These are phyloP conservation scores for human (Homo sapiens) DNA, from an alignment of 2,113 vertebrate species.

Conservation along the genomic window DNA sequence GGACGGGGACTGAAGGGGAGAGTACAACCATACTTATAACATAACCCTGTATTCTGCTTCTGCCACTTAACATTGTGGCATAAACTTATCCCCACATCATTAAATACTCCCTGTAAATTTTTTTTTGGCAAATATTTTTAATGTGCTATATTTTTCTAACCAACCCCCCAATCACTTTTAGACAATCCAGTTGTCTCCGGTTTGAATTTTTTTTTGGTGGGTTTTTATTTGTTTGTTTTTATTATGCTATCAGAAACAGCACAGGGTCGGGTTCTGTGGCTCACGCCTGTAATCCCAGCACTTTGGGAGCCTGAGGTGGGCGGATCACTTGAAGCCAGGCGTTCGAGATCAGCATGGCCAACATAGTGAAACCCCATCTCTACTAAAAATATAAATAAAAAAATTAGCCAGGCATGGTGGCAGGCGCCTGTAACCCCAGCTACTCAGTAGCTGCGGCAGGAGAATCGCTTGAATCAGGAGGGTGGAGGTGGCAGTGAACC, in stretches of 20 bases:
- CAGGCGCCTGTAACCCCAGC: too few relatives aligned
- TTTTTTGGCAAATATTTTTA: background rate
- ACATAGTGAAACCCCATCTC: too few relatives aligned
- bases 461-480: too few relatives aligned
- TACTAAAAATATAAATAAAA: too few relatives aligned
- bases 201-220: background rate
- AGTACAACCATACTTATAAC: background rate
- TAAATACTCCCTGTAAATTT: background rate
- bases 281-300: too few relatives aligned
- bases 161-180: background rate
- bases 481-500: too few relatives aligned
- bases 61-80: too few relatives aligned
- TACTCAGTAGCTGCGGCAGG: too few relatives aligned
- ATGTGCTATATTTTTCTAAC: background rate
- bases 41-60: background rate
- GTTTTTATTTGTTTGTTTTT: background rate
- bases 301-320: too few relatives aligned
- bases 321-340: too few relatives aligned
- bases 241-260: background rate
- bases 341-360: too few relatives aligned
- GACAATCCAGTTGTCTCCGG: background rate
- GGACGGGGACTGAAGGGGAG: accelerated
- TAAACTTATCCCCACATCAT: background rate
- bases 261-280: accelerated
- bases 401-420: too few relatives aligned